phyloP scores from a whole-genome alignment of 1,140 invertebrate genomes.

The Drosophila neocordata region DNA sequence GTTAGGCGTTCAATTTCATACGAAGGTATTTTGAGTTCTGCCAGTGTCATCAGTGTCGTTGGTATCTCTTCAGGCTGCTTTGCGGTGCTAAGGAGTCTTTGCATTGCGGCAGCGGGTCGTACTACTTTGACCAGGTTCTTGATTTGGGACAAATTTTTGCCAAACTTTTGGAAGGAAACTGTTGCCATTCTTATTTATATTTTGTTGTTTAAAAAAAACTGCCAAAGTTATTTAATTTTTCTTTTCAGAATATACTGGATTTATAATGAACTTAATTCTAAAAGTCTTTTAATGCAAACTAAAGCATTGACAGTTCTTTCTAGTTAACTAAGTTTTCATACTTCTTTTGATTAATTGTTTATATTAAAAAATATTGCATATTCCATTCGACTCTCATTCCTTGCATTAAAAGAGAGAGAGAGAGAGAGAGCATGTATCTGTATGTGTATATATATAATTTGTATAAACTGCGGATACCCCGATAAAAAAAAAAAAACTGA shows the following conservation, averaged over 20 bases:
- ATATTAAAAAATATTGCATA: not conserved
- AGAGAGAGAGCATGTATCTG: not conserved
- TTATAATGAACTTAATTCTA: too few species aligned
- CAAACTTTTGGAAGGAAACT: conserved; percentile 42
- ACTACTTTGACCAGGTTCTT: conserved; percentile 16
- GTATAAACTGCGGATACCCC: conserved; percentile 5
- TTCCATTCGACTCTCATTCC: not conserved
- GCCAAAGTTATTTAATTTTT: too few species aligned
- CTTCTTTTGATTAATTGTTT: not conserved
- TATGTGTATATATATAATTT: not conserved
- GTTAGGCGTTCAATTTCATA: conserved; percentile 85
- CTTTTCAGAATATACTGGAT: too few species aligned
- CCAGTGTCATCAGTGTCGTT: too few species aligned
- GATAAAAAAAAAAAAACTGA: conserved; percentile 42
- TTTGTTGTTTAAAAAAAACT: too few species aligned
- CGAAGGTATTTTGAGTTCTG: conserved; percentile 65
- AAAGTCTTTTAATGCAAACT: too few species aligned
- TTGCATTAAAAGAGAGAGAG: not conserved
- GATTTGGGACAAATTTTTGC: too few species aligned
- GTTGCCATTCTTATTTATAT: conserved; percentile 39
- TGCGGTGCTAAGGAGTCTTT: conserved; percentile 52
- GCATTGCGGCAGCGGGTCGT: conserved; percentile 1
- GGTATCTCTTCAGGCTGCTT: conserved; percentile 51
- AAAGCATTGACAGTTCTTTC: too few species aligned
- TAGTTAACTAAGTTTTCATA: too few species aligned